These are phyloP conservation scores for Patella caerulea DNA, from an alignment of 2,888 invertebrate species.

Conservation along the genomic window DNA sequence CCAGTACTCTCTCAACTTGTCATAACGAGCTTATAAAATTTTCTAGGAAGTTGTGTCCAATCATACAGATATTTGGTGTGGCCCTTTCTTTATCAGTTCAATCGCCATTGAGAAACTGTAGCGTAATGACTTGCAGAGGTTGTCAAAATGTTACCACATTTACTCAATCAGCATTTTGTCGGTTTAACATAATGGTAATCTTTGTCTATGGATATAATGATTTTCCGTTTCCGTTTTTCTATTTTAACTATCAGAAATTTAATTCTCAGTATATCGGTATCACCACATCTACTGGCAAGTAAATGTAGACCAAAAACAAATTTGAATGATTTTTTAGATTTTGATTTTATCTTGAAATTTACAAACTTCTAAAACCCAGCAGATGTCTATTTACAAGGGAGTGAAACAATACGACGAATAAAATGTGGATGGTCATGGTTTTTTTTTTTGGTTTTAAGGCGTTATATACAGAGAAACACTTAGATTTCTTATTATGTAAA, in stretches of 20 bases:
- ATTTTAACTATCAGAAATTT: neutral
- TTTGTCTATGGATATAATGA: neutral
- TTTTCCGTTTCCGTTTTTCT: neutral
- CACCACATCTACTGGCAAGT: too few relatives aligned
- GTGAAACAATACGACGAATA: too few relatives aligned
- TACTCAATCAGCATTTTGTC: slow-evolving; percentile 3
- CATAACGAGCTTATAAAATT: slow-evolving; percentile 3
- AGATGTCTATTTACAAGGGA: too few relatives aligned
- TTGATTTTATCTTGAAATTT: too few relatives aligned
- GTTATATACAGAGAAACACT: too few relatives aligned
- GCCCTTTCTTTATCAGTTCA: slow-evolving; percentile 5
- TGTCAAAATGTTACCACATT: slow-evolving; percentile 13
- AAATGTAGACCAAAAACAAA: too few relatives aligned
- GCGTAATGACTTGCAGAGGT: slow-evolving; percentile 9
- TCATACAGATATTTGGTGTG: slow-evolving; percentile 11
- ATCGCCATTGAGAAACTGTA: slow-evolving; percentile 1
- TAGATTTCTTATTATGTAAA: too few relatives aligned
- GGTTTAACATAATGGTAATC: neutral
- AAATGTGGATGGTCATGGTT: too few relatives aligned
- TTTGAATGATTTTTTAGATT: too few relatives aligned
- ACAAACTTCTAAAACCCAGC: too few relatives aligned
- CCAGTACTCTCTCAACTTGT: slow-evolving; percentile 7
- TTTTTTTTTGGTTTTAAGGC: too few relatives aligned
- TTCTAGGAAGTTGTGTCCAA: slow-evolving; percentile 7
- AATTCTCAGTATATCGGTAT: neutral